These are phyloP conservation scores for Lypha dubia DNA, from an alignment of 2,888 invertebrate species.

Conservation along the genomic window DNA sequence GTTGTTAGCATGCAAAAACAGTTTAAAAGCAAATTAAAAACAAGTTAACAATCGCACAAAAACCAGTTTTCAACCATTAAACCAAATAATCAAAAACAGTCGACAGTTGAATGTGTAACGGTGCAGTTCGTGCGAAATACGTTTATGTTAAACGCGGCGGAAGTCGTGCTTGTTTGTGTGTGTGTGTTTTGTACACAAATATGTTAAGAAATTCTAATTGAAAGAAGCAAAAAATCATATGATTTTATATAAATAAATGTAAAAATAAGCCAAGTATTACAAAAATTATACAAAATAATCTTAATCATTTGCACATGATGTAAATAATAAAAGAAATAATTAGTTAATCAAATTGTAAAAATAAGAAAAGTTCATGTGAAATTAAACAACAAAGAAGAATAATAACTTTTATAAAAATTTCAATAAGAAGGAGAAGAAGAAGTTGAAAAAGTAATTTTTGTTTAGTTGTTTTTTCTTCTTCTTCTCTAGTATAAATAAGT, in stretches of 20 bases:
- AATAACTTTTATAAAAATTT: conserved; percentile 30
- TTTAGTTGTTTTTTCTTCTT: conserved; percentile 33
- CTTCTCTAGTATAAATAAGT: conserved; percentile 41
- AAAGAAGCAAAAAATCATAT: conserved; percentile 38
- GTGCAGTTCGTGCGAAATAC: conserved; percentile 68
- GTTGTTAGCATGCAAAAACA: conserved; percentile 56
- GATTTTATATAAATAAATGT: conserved; percentile 16
- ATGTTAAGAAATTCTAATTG: conserved; percentile 52
- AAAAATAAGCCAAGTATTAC: conserved; percentile 3
- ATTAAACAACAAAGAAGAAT: conserved; percentile 12
- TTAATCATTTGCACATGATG: conserved; percentile 8
- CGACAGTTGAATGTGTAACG: conserved; percentile 72
- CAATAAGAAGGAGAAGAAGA: conserved; percentile 49
- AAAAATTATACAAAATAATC: not conserved
- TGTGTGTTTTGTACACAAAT: conserved; percentile 38
- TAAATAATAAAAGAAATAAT: not conserved
- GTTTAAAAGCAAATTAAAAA: conserved; percentile 67
- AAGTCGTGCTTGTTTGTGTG: conserved; percentile 62
- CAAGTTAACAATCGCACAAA: conserved; percentile 68
- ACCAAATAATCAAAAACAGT: conserved; percentile 67
- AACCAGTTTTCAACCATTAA: conserved; percentile 67
- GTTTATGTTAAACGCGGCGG: conserved; percentile 67
- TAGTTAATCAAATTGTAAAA: conserved; percentile 13
- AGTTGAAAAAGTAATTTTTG: conserved; percentile 58
- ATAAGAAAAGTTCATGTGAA: not conserved